Evolutionary conservation across 2,888 invertebrate species (phyloP).

Genomic region (Parascotia fuliginaria): DNA sequence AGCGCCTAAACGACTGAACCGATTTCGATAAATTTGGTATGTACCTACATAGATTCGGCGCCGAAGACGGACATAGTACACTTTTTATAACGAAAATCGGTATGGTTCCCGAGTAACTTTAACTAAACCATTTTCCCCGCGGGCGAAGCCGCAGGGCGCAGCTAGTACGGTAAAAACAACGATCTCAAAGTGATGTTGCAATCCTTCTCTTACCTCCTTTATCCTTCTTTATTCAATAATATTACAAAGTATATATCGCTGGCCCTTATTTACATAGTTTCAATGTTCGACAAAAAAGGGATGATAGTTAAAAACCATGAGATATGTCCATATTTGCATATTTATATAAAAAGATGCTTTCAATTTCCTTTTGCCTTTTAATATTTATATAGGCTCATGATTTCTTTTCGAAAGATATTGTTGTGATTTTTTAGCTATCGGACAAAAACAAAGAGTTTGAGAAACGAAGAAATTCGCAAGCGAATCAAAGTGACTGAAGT

Average conservation of each 20-base stretch:
- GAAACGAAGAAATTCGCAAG: no score
- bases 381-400: conserved; percentile 31
- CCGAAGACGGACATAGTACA: no score
- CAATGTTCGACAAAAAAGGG: conserved; percentile 35
- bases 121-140: no score
- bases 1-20: no score
- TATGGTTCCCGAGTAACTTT: no score
- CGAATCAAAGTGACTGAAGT: no score
- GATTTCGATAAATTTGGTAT: no score
- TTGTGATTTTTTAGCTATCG: neutral
- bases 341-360: conserved; percentile 43
- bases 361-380: conserved; percentile 41
- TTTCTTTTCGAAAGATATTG: neutral
- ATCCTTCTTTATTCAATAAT: conserved; percentile 28
- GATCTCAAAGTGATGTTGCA: neutral
- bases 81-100: no score
- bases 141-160: no score
- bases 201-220: neutral
- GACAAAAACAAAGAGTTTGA: neutral
- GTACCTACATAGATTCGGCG: no score
- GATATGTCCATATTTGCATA: conserved; percentile 48
- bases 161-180: no score
- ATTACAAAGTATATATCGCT: conserved; percentile 17
- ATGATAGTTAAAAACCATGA: conserved; percentile 37
- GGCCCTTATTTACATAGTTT: conserved; percentile 44